Evolutionary conservation across 2,113 vertebrate species (phyloP).

Genomic region (Erinaceus europaeus): DNA sequence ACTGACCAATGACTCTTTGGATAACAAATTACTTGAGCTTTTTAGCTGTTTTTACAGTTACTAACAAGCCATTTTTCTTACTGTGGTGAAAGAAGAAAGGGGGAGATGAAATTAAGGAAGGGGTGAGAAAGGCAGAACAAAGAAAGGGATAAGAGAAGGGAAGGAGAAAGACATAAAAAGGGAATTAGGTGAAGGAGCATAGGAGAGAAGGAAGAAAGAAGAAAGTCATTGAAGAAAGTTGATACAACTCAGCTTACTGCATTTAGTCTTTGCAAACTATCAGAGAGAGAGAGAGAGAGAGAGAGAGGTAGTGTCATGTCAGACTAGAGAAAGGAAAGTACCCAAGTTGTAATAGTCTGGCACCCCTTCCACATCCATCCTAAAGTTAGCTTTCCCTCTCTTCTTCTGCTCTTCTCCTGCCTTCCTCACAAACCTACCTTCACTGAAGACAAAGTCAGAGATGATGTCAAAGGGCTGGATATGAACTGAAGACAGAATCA

Average conservation of each 20-base stretch:
- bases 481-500: slow-evolving; percentile 91
- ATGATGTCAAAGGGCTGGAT: slow-evolving; percentile 97
- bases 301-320: background rate
- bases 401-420: too few relatives aligned
- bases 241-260: background rate
- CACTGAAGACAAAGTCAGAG: slow-evolving; percentile 95
- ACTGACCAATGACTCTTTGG: background rate
- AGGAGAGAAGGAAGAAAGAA: too few relatives aligned
- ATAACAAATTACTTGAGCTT: background rate
- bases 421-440: slow-evolving; percentile 83
- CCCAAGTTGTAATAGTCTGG: background rate
- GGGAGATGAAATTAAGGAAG: background rate
- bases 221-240: background rate
- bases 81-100: background rate
- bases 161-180: background rate
- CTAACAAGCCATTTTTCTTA: too few relatives aligned
- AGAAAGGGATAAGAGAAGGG: background rate
- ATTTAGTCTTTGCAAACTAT: background rate
- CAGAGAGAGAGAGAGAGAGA: background rate
- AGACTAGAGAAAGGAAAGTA: background rate
- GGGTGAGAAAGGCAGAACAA: background rate
- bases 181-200: background rate
- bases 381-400: background rate
- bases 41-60: background rate
- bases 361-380: background rate